Evolutionary conservation across 2,888 invertebrate genomes (phyloP), one percentile per base, ranked within the genome.

Genomic region (Allolobophora icterica): DNA sequence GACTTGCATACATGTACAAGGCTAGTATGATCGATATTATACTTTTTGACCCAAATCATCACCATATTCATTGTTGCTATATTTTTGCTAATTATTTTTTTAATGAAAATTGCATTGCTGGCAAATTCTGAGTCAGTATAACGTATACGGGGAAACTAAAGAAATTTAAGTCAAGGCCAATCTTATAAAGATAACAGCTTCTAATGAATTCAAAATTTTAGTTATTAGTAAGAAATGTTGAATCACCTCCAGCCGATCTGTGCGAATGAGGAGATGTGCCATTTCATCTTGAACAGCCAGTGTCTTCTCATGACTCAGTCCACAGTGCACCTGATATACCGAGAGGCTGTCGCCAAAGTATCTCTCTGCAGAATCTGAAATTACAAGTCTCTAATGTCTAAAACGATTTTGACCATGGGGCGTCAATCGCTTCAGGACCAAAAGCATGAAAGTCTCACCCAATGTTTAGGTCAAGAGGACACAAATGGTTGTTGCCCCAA

Each of bases 271-370:
- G 3, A 95, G 93, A n/a, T 94, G 92, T 13, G 94, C 94, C 40
- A 95, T 92, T 90, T 95, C 95, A 92, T 95, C 95, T 89, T 95
- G 94, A 1, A 94, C 94, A 84, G 94, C 93, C 45, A 95, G 89
- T 3, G 95, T 95, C 91, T 94, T 94, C 89, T 93, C 93, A 91
- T 95, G 94, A 84, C 94, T 92, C 6, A 94, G 94, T n/a, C 95
- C 95, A 91, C 94, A 93, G 13, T 93, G 92, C 0, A 92, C 93
- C n/a, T 94, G 94, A 92, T 94, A 95, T 58, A 93, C 94, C 8
- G 93, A 93, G 21, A 95, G 92, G 92, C 94, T 94, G 71, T 95
- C 95, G 90, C 94, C 94, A 89, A 95, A 91, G 91, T 95, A 95
- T 91, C 94, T 95, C 91, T 95, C 94, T 15, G 95, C 95, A 45